Evolutionary conservation across 92 coral and sea anemone species (phyloP), one percentile per base, ranked within the genome.

Genomic region (Porites rus): DNA sequence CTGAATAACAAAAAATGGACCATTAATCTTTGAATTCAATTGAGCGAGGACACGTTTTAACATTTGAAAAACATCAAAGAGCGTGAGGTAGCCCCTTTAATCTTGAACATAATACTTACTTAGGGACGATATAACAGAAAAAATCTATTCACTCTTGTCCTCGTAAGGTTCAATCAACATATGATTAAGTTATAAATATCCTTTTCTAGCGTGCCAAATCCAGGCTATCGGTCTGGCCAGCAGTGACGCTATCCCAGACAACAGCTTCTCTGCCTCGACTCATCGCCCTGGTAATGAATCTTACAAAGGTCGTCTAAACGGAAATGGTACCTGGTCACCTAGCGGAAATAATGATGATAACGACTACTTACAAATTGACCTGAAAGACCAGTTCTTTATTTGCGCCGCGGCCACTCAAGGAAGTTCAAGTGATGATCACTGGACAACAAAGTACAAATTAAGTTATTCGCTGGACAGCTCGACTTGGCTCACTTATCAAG

Each of bases 391-490:
- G 38, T 83, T 51, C 63, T 51, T 75, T 63, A 83, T 83, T 14
- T 83, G 87, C 52, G 80, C 87, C 12, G 87, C 74, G 14, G 87
- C 73, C 4, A 83, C 87, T 24, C 79, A 83, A 53, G 87, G 87
- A 72, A 59, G 20, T n/a, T 22, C 63, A 62, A 8, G 1, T 8
- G 59, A 0, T 3, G 16, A 81, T 70, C 53, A 18, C 2, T 81
- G 67, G 77, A 81, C 78, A 17, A 25, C 7, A 4, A 58, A 78
- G 53, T 93, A 90, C 80, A 87, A 86, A 84, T 61, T 85, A 7
- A 65, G 43, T 19, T 63, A 43, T 8, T 87, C 94, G 0, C 31
- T 50, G 1, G 90, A 88, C 76, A 86, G 80, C n/a, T 24, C 64
- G 11, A 64, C 22, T 1, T 93, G 90, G 90, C 16, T 72, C 1